Percentiles rank a stretch among this genome's conserved stretches.
Conservation (phyloP, 2,888 invertebrate genomes). For the Melanophora roralis region DNA sequence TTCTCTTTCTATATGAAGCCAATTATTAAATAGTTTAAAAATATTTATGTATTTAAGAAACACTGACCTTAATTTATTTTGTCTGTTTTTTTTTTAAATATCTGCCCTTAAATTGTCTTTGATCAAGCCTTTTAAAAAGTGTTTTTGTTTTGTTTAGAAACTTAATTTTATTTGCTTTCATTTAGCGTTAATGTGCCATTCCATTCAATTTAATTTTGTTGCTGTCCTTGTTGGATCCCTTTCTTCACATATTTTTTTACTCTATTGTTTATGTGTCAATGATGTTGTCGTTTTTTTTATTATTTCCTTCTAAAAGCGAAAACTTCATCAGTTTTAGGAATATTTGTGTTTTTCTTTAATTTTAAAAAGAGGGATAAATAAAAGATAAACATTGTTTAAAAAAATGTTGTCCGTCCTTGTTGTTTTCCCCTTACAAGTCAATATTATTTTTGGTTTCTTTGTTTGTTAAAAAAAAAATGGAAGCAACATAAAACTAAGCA, state of each 20-base stretch:
- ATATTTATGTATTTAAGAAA: no score
- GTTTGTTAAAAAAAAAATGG: constrained; percentile 8
- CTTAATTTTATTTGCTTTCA: background rate
- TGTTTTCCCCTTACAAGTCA: background rate
- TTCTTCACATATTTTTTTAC: constrained; percentile 5
- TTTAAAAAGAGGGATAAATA: constrained; percentile 3
- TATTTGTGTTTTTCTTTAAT: constrained; percentile 27
- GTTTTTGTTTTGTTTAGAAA: background rate
- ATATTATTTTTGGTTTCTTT: constrained; percentile 28
- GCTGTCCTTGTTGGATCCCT: constrained; percentile 1
- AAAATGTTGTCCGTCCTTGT: background rate
- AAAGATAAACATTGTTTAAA: constrained; percentile 27
- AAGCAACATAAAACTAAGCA: background rate
- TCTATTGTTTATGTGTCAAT: constrained; percentile 31
- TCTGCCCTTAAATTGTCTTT: background rate
- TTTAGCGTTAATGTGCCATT: constrained; percentile 23
- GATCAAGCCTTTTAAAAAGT: background rate
- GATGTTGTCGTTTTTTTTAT: background rate
- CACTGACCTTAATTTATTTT: background rate
- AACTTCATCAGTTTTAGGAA: constrained; percentile 35
- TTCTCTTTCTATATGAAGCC: no score
- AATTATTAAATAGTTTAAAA: background rate
- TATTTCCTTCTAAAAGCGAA: background rate
- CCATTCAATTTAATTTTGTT: constrained; percentile 42
- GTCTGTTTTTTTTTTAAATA: background rate